Percentiles rank a stretch among this genome's conserved stretches.
Evolutionary conservation across 2,113 vertebrate genomes (phyloP).

Genomic region (Pitta sordida): DNA sequence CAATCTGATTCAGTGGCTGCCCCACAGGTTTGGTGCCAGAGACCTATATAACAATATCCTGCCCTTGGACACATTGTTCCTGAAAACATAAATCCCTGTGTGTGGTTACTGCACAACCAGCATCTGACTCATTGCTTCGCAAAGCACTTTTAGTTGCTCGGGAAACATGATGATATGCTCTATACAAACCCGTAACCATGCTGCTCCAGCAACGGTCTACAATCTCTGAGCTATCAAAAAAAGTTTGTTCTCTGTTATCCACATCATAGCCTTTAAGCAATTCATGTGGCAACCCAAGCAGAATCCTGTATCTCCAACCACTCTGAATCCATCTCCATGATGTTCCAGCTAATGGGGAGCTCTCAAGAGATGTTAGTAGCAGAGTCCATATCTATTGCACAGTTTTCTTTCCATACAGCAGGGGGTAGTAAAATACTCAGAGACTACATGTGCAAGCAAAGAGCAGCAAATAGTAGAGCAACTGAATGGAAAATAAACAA

Average conservation of each 20-base stretch:
- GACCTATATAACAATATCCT: constrained; percentile 4
- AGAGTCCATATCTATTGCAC: not conserved
- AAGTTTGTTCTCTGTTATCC: not conserved
- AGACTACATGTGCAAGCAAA: constrained; percentile 15
- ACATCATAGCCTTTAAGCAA: not conserved
- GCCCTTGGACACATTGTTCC: constrained; percentile 21
- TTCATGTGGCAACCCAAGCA: not conserved
- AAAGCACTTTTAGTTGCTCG: constrained; percentile 56
- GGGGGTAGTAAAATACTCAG: constrained; percentile 59
- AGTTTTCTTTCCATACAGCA: constrained; percentile 51
- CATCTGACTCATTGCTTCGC: constrained; percentile 56
- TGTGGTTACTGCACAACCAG: constrained; percentile 47
- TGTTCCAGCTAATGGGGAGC: not conserved
- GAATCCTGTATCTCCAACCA: not conserved
- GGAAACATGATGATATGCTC: constrained; percentile 16
- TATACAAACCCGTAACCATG: not conserved
- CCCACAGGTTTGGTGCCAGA: not conserved
- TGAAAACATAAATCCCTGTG: constrained; percentile 36
- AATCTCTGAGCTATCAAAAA: not conserved
- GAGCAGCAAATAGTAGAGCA: constrained; percentile 6
- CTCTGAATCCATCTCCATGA: not conserved
- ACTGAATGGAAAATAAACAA: constrained; percentile 53
- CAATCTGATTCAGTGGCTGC: not conserved
- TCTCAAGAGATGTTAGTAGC: not conserved
- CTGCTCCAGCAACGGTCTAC: not conserved